These are phyloP conservation scores for Drosophila algonquin DNA, from an alignment of 2,888 invertebrate genomes.

Conservation along the genomic window DNA sequence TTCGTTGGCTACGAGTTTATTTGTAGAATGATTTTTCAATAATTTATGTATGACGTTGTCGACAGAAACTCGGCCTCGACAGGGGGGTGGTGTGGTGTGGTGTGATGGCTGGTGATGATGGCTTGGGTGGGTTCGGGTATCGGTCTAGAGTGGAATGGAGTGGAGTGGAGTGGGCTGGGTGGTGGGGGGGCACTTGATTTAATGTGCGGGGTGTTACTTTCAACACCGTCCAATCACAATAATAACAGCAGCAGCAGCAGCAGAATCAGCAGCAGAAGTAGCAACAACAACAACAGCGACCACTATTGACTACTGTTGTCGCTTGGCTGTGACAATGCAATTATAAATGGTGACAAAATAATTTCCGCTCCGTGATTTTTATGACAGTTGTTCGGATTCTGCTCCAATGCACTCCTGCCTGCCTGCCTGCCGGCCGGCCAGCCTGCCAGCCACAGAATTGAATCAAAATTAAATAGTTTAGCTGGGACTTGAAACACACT, in stretches of 20 bases:
- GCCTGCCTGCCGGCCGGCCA: neutral
- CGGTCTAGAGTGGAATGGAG: neutral
- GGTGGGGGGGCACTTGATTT: slow-evolving; percentile 69
- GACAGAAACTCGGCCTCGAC: slow-evolving; percentile 18
- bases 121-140: neutral
- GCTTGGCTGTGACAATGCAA: slow-evolving; percentile 79
- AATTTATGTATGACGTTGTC: slow-evolving; percentile 76
- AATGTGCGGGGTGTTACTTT: slow-evolving; percentile 80
- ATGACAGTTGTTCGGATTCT: slow-evolving; percentile 80
- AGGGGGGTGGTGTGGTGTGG: neutral
- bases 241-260: slow-evolving; percentile 34
- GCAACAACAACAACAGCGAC: slow-evolving; percentile 7
- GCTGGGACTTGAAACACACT: slow-evolving; percentile 10
- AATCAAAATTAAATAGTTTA: slow-evolving; percentile 74
- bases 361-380: slow-evolving; percentile 83
- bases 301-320: slow-evolving; percentile 44
- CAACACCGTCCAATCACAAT: slow-evolving; percentile 77
- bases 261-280: neutral
- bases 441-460: slow-evolving; percentile 44
- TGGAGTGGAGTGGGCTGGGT: neutral
- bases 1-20: slow-evolving; percentile 61
- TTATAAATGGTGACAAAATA: slow-evolving; percentile 83
- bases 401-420: slow-evolving; percentile 55
- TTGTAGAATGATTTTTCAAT: slow-evolving; percentile 81
- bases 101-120: neutral